Percentiles rank a stretch among this genome's conserved stretches.
phyloP scores from a whole-genome alignment of 2,888 invertebrate genomes.

The Rhodophaea formosa region DNA sequence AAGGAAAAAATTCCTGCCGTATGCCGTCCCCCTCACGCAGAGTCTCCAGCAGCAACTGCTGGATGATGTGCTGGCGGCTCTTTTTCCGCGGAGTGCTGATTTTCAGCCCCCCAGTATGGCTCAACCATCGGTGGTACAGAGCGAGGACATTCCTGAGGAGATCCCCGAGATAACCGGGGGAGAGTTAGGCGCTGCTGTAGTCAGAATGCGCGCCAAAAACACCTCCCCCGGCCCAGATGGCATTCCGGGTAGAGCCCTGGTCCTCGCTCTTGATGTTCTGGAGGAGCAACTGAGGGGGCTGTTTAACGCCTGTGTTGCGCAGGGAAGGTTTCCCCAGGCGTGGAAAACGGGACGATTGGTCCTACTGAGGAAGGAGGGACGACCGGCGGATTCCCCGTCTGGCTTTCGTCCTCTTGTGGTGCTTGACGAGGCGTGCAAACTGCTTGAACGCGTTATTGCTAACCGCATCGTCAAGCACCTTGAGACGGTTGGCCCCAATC shows the following conservation, averaged over 20 bases:
- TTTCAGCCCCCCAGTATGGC: too few relatives aligned
- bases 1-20: too few relatives aligned
- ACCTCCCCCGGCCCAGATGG: background rate
- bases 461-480: slow-evolving; percentile 14
- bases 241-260: background rate
- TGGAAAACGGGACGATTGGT: background rate
- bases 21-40: too few relatives aligned
- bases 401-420: slow-evolving; percentile 13
- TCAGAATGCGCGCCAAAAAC: background rate
- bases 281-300: background rate
- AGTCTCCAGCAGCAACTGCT: too few relatives aligned
- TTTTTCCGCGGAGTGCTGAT: too few relatives aligned
- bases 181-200: background rate
- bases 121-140: background rate
- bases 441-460: slow-evolving; percentile 19
- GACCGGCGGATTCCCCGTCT: background rate
- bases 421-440: slow-evolving; percentile 20
- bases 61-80: too few relatives aligned
- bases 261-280: background rate
- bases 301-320: too few relatives aligned
- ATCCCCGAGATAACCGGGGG: background rate
- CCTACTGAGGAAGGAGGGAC: background rate
- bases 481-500: background rate
- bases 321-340: background rate
- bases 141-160: background rate